phyloP scores from a whole-genome alignment of 2,797 vertebrate genomes.

The Lepilemur septentrionalis region DNA sequence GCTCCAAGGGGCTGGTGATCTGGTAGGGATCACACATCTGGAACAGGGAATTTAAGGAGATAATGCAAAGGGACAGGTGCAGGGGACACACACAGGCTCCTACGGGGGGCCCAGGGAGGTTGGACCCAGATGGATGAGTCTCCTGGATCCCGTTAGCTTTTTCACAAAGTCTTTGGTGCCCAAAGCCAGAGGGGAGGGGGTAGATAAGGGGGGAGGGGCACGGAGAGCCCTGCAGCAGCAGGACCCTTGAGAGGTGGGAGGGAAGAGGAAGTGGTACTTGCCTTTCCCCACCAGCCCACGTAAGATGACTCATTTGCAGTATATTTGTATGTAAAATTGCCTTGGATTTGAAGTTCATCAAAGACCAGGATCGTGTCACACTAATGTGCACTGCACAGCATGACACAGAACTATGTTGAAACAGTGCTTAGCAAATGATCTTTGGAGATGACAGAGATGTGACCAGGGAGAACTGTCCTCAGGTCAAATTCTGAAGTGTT shows the following conservation, averaged over 20 bases:
- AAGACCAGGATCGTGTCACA: not conserved
- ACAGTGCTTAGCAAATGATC: not conserved
- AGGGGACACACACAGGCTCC: too few species aligned
- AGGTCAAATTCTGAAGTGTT: not conserved
- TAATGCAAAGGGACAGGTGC: not conserved
- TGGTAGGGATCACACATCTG: not conserved
- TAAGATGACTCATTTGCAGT: too few species aligned
- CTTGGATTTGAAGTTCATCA: not conserved
- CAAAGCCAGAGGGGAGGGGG: not conserved
- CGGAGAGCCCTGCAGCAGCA: not conserved
- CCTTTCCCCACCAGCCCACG: too few species aligned
- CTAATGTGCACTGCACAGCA: not conserved
- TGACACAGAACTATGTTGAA: not conserved
- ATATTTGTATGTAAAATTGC: not conserved
- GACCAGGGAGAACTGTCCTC: not conserved
- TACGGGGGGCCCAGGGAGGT: not conserved
- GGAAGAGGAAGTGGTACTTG: not conserved
- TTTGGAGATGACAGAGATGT: not conserved
- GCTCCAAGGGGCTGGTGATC: not conserved
- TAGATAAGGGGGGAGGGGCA: not conserved
- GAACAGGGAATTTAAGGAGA: not conserved
- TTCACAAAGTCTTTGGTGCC: not conserved
- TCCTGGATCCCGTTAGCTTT: not conserved
- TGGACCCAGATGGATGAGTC: not conserved
- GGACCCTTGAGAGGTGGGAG: not conserved